A percentile compares a stretch with the other conserved stretches of the same genome.
phyloP scores from a whole-genome alignment of 2,888 invertebrate species.

The Sepioteuthis lessoniana region DNA sequence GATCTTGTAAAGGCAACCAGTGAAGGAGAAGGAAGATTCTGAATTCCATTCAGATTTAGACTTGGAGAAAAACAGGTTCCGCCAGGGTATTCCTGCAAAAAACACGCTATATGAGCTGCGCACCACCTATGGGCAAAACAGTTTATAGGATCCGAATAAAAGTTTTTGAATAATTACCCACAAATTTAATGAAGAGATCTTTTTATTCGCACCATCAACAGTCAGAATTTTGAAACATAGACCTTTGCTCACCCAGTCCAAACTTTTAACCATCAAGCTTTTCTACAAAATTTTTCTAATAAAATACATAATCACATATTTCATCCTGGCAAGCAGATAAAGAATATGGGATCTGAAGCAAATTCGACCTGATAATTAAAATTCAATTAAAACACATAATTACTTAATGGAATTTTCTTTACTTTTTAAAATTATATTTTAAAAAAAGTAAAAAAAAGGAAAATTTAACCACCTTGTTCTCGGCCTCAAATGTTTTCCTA shows the following conservation, averaged over 20 bases:
- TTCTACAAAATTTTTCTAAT: not conserved
- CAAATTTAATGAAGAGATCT: too few relatives aligned
- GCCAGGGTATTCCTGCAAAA: too few relatives aligned
- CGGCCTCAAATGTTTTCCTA: not conserved
- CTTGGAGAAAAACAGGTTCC: too few relatives aligned
- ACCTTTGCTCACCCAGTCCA: not conserved
- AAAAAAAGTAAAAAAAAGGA: not conserved
- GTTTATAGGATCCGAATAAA: too few relatives aligned
- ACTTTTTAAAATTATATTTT: not conserved
- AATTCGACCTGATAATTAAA: conserved; percentile 21
- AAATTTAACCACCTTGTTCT: not conserved
- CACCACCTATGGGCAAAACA: too few relatives aligned
- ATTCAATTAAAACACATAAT: not conserved
- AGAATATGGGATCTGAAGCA: not conserved
- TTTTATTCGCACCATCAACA: not conserved
- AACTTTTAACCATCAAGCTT: not conserved
- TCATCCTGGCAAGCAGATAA: not conserved
- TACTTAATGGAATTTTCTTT: not conserved
- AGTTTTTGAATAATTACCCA: too few relatives aligned
- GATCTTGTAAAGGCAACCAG: too few relatives aligned
- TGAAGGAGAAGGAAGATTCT: too few relatives aligned
- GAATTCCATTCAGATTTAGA: too few relatives aligned
- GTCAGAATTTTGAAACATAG: not conserved
- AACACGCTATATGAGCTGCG: too few relatives aligned
- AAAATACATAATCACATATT: not conserved